Evolutionary conservation across 2,888 invertebrate species (phyloP).

Genomic region (Sarcophaga subvicina): DNA sequence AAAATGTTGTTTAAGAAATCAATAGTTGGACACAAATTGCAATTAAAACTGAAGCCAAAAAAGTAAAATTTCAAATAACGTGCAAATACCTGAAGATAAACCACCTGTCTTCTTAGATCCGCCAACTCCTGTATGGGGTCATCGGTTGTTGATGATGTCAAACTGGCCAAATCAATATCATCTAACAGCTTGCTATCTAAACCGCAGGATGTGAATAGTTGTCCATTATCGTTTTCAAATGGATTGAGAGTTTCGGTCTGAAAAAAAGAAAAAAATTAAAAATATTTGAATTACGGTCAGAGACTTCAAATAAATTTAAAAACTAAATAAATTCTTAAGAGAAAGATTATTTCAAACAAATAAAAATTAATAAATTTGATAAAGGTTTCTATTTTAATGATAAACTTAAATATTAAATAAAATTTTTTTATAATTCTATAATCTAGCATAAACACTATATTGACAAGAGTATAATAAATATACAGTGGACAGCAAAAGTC

Average conservation of each 20-base stretch:
- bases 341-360: too few species aligned
- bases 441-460: too few species aligned
- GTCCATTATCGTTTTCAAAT: conserved; percentile 89
- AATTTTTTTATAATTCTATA: too few species aligned
- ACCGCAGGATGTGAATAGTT: conserved; percentile 84
- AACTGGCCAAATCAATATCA: conserved; percentile 82
- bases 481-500: too few species aligned
- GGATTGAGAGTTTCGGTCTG: conserved; percentile 95
- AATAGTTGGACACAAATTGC: conserved; percentile 59
- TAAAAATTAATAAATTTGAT: too few species aligned
- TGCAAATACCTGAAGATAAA: conserved; percentile 88
- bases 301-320: too few species aligned
- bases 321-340: too few species aligned
- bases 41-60: conserved; percentile 66
- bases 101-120: conserved; percentile 91
- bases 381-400: too few species aligned
- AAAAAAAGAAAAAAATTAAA: conserved; percentile 1
- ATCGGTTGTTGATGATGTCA: conserved; percentile 83
- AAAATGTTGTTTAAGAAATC: conserved; percentile 37
- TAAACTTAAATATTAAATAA: too few species aligned
- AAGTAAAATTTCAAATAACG: conserved; percentile 76
- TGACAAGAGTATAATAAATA: too few species aligned
- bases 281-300: neutral
- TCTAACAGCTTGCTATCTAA: conserved; percentile 83
- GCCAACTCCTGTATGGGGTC: conserved; percentile 87